phyloP scores from a whole-genome alignment of 1,140 invertebrate species.

The Olivierus martensii region DNA sequence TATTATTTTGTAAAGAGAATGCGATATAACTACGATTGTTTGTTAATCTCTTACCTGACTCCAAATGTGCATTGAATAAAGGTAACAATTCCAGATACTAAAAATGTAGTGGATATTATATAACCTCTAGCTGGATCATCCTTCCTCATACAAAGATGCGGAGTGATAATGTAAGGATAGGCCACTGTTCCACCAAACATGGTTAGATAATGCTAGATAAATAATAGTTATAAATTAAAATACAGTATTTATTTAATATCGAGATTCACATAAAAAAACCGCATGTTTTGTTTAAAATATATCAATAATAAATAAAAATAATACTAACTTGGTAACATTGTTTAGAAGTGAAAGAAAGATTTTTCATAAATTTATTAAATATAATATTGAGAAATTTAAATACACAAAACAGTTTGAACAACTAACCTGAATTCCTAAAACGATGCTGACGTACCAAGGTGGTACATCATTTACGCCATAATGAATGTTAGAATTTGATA shows the following conservation, averaged over 20 bases:
- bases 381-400: too few relatives aligned
- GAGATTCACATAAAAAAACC: too few relatives aligned
- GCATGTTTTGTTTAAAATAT: too few relatives aligned
- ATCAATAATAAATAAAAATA: too few relatives aligned
- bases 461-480: slow-evolving; percentile 70
- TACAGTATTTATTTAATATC: too few relatives aligned
- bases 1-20: too few relatives aligned
- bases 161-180: slow-evolving; percentile 66
- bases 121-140: slow-evolving; percentile 59
- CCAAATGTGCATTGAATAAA: slow-evolving; percentile 66
- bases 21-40: too few relatives aligned
- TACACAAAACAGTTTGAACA: too few relatives aligned
- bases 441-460: slow-evolving; percentile 65
- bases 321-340: too few relatives aligned
- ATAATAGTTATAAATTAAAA: too few relatives aligned
- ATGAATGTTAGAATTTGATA: slow-evolving; percentile 14
- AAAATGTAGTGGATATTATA: slow-evolving; percentile 77
- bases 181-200: slow-evolving; percentile 77
- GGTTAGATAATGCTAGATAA: slow-evolving; percentile 75
- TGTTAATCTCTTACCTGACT: slow-evolving; percentile 53
- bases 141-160: slow-evolving; percentile 63
- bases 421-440: slow-evolving; percentile 62
- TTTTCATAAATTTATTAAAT: too few relatives aligned
- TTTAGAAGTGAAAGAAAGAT: too few relatives aligned
- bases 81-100: slow-evolving; percentile 70